Evolutionary conservation across 1,140 invertebrate species (phyloP).

Genomic region (Galleria mellonella): DNA sequence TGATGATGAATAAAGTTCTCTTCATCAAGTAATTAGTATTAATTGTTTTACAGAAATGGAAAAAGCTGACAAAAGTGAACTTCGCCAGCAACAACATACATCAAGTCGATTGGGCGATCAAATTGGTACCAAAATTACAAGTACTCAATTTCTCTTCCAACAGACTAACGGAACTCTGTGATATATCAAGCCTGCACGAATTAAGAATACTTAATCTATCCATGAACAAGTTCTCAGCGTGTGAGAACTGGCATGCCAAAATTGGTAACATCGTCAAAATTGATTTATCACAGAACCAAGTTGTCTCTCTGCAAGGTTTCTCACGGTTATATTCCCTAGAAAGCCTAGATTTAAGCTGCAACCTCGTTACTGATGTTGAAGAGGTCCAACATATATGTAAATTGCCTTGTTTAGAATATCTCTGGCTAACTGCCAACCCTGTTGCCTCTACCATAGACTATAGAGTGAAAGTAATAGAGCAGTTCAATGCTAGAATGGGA

Average conservation of each 20-base stretch:
- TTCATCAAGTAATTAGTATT: not conserved
- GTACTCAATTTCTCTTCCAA: conserved; percentile 85
- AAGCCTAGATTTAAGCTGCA: conserved; percentile 90
- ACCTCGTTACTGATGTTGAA: conserved; percentile 85
- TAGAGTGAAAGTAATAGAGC: conserved; percentile 89
- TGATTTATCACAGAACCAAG: conserved; percentile 91
- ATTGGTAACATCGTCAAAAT: conserved; percentile 92
- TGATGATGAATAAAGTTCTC: no score
- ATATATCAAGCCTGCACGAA: conserved; percentile 85
- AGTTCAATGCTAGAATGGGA: conserved; percentile 84
- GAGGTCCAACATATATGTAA: conserved; percentile 87
- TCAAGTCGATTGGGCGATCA: conserved; percentile 86
- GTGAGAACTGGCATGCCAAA: conserved; percentile 87
- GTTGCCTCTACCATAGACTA: conserved; percentile 91
- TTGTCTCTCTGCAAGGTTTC: conserved; percentile 85
- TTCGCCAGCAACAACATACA: conserved; percentile 87
- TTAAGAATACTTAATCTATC: conserved; percentile 85
- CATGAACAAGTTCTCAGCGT: conserved; percentile 82
- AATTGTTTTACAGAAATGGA: conserved; percentile 76
- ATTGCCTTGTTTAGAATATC: conserved; percentile 89
- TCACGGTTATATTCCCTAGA: conserved; percentile 90
- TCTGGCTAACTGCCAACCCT: conserved; percentile 91
- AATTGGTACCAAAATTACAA: conserved; percentile 85
- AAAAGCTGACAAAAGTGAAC: conserved; percentile 80
- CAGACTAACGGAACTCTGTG: conserved; percentile 82